Evolutionary conservation across 1,140 invertebrate species (phyloP).

Genomic region (Panagrolaimus sp.): DNA sequence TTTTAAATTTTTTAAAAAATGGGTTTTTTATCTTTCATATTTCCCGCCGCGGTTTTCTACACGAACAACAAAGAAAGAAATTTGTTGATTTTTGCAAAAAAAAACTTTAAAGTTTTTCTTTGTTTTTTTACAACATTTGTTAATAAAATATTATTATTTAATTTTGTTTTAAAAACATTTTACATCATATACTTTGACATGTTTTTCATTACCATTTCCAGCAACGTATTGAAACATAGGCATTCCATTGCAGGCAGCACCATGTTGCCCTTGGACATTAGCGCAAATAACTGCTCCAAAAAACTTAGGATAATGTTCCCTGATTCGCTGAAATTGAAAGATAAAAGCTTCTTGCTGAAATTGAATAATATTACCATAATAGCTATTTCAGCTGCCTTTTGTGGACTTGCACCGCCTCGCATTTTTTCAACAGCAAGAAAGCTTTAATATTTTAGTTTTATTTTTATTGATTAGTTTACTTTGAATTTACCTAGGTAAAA

Average conservation of each 20-base stretch:
- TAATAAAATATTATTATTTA: no score
- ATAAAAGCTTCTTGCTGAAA: no score
- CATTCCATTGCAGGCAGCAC: slow-evolving; percentile 49
- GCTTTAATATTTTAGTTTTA: slow-evolving; percentile 63
- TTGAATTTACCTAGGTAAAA: slow-evolving; percentile 72
- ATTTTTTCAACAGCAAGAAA: slow-evolving; percentile 81
- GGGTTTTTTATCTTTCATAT: no score
- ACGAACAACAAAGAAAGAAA: no score
- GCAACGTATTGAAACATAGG: slow-evolving; percentile 35
- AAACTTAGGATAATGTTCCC: slow-evolving; percentile 49
- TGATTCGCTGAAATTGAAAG: slow-evolving; percentile 23
- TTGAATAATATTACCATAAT: slow-evolving; percentile 18
- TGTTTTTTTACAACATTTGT: no score
- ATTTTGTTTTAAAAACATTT: slow-evolving; percentile 4
- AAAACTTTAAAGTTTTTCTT: no score
- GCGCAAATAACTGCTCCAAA: slow-evolving; percentile 47
- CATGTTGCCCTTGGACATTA: slow-evolving; percentile 31
- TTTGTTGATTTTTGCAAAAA: no score
- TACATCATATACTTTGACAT: neutral
- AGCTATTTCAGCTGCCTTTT: slow-evolving; percentile 46
- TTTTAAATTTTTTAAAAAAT: no score
- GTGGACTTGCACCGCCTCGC: slow-evolving; percentile 69
- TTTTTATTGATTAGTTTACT: slow-evolving; percentile 7
- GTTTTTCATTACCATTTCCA: neutral
- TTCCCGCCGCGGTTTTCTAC: no score